Base-by-base conservation (phyloP, 2,113 vertebrate genomes). In the Zootoca vivipara region DNA sequence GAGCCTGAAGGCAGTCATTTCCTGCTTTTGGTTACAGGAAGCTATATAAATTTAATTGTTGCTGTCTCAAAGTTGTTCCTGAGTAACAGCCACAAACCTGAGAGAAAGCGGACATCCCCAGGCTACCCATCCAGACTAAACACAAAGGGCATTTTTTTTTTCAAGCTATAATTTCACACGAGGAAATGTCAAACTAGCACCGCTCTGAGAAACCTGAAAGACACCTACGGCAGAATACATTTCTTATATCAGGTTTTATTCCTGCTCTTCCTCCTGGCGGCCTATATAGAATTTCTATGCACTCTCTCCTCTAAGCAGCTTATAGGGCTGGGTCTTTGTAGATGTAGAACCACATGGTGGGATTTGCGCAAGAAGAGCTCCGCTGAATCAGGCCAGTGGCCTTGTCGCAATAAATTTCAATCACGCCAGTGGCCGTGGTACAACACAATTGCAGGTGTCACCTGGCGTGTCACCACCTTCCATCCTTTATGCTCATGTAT, bases 41-140 rank as follows among this genome's bases (percentile, higher is more conserved):
- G 92, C 93, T 92, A 92, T 90, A 95, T 94, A 95, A 94, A 95
- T 95, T 92, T 93, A 95, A 95, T 93, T 94, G 94, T 86, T 5
- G 7, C 92, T 95, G 92, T 93, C 91, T 16, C 90, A 78, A 92
- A 92, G 93, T 95, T 95, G 94, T 95, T 96, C 95, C 93, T 94
- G 90, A 93, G 86, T 82, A 92, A 95, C 83, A 87, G 93, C 91
- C 95, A 92, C 91, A 95, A 94, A 95, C 92, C 93, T 92, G 89
- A 96, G 89, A 93, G 90, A 94, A 94, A 93, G 92, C 90, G 92
- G 94, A 93, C 93, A 95, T 85, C 92, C 42, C 89, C 90, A 83
- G 75, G 92, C 91, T 92, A 93, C 89, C 78, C 91, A 85, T 75
- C 96, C 91, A 90, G 87, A 91, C 90, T 95, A 95, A 96, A 94